Conservation (phyloP, 2,888 invertebrate species). For the Leptinotarsa peninsularis region DNA sequence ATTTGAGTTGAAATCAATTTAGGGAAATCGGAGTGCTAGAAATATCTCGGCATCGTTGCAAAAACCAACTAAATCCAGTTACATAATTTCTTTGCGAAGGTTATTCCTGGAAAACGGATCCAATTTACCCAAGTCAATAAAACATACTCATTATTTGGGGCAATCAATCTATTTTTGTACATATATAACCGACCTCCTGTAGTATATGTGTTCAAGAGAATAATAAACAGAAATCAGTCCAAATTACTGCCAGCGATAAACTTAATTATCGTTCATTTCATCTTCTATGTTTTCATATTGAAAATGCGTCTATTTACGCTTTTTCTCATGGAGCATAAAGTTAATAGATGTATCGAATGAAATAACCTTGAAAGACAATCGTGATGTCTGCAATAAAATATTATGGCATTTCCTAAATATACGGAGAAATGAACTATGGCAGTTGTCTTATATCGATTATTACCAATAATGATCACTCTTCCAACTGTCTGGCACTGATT, state of each 20-base stretch:
- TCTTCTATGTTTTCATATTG: conserved; percentile 1
- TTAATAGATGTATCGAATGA: background rate
- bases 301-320: conserved; percentile 7
- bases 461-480: too few relatives aligned
- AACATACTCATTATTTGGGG: conserved; percentile 2
- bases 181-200: conserved; percentile 13
- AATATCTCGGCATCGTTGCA: background rate
- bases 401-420: background rate
- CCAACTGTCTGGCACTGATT: too few relatives aligned
- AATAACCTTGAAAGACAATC: conserved; percentile 12
- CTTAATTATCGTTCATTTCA: conserved; percentile 16
- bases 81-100: background rate
- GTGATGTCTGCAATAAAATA: background rate
- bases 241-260: conserved; percentile 14
- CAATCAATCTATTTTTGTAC: conserved; percentile 17
- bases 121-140: conserved; percentile 10
- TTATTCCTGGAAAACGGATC: conserved; percentile 2
- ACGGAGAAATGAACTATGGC: background rate
- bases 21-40: background rate
- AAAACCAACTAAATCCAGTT: background rate
- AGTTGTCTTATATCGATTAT: too few relatives aligned
- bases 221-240: conserved; percentile 18
- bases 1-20: background rate
- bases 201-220: conserved; percentile 11
- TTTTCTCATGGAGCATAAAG: background rate